Evolutionary conservation across 2,888 invertebrate species (phyloP), one percentile per base, ranked within the genome.

Genomic region (Tetranychus piercei): DNA sequence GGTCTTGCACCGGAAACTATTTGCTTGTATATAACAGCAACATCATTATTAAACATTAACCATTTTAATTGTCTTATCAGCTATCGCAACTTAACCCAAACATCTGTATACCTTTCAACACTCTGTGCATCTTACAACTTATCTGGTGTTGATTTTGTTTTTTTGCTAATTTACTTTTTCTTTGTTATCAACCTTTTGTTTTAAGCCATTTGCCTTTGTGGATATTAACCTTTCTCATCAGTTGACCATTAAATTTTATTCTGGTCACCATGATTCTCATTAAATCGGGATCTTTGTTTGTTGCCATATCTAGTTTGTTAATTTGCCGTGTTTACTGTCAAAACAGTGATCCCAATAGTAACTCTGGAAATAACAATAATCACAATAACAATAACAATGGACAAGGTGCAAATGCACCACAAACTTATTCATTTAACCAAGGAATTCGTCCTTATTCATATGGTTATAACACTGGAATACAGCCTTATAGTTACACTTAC

Each of bases 401-500:
- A 55, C 55, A 55, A 15, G 55, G 55, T 55, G 55, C 20, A 11
- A 69, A 69, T 69, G 20, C 11, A 23, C 69, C 20, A 9, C 72
- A 44, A 72, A 72, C 9, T 72, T 72, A 43, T 44, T 15, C 15
- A 20, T 23, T 72, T n/a, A 43, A 23, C 20, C 22, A 45, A 20
- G 73, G 73, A 23, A 34, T 73, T 5, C 18, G 73, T 15, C 73
- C 73, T 9, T 73, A 73, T 64, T n/a, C n/a, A 18, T 73, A 64
- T 44, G 73, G 73, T 7, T 73, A 73, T 22, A 73, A 44, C 22
- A 73, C 73, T 18, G 73, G 73, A 64, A 73, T 73, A 18, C 55
- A 73, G 15, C 73, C 73, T 23, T 73, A 73, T 20, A 73, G 64
- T 55, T 73, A 73, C 72, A 43, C 72, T 11, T 71, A 71, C 23